Evolutionary conservation across 2,888 invertebrate species (phyloP), one percentile per base, ranked within the genome.

Genomic region (Brenthis ino): DNA sequence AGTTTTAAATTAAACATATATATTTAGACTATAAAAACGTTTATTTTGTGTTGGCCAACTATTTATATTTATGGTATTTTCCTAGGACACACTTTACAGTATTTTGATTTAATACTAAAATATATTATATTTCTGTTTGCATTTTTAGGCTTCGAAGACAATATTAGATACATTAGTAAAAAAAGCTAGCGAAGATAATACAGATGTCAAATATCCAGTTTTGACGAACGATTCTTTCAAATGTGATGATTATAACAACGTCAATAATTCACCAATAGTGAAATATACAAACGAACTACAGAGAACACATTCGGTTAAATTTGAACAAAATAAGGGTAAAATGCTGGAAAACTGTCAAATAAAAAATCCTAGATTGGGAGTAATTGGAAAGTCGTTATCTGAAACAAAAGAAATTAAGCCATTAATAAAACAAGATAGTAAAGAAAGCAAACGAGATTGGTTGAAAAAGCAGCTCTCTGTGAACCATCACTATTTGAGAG

Each of bases 401-500:
- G 85, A 87, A 75, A 79, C 80, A 0, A 87, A 80, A 73, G 85
- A 86, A 51, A 84, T 82, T 13, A 85, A 83, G 88, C 94, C 82
- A 24, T 70, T 87, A 2, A 68, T 84, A 20, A 91, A 91, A 72
- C 90, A 88, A 68, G 89, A 91, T 53, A 86, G 85, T 54, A 91
- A 88, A 71, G 91, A 87, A 67, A 91, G 90, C 67, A 87, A 82
- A 72, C 83, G 88, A 50, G 93, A 92, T 73, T 93, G 93, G 93
- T 73, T 93, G 3, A 93, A 89, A 76, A 93, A 92, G 73, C 93
- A 92, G 72, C 70, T 93, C 58, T 93, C 94, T 20, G 93, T 94
- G 1, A 93, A 95, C 78, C 95, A 95, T 67, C 95, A 96, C 78
- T 96, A 96, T 80, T 93, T 96, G 70, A 95, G 95, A 83, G 95